phyloP scores from a whole-genome alignment of 2,888 invertebrate species.

The Labia minor region DNA sequence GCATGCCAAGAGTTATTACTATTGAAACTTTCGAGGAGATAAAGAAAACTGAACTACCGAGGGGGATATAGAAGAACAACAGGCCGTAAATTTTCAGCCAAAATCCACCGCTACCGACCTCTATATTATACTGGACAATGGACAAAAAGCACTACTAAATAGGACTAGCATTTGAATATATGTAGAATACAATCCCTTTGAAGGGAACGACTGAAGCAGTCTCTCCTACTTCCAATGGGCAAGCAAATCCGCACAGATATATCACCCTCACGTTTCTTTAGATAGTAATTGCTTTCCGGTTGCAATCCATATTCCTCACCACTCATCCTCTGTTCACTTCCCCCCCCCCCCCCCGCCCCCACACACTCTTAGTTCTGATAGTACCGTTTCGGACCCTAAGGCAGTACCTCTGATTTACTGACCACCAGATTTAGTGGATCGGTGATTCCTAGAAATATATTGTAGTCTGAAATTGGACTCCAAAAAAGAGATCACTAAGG shows the following conservation, averaged over 20 bases:
- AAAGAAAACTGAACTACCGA: neutral
- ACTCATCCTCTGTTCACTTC: neutral
- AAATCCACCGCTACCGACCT: neutral
- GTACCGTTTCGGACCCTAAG: no score
- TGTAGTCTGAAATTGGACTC: no score
- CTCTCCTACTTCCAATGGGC: neutral
- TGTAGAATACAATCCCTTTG: neutral
- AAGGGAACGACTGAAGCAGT: neutral
- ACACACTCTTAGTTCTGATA: neutral
- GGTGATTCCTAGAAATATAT: neutral
- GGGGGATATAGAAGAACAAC: neutral
- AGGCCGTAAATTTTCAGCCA: neutral
- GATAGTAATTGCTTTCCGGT: slow-evolving; percentile 13
- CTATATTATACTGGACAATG: neutral
- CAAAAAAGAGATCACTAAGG: no score
- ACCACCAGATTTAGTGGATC: neutral
- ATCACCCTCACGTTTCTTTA: slow-evolving; percentile 1
- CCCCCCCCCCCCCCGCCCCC: neutral
- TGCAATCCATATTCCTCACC: neutral
- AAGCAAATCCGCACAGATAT: neutral
- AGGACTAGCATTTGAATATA: neutral
- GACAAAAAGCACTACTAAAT: neutral
- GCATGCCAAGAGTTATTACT: neutral
- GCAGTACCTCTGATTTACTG: neutral
- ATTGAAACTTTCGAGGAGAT: neutral